Evolutionary conservation across 2,888 invertebrate genomes (phyloP), one percentile per base, ranked within the genome.

Genomic region (Hydrotaea diabolus): DNA sequence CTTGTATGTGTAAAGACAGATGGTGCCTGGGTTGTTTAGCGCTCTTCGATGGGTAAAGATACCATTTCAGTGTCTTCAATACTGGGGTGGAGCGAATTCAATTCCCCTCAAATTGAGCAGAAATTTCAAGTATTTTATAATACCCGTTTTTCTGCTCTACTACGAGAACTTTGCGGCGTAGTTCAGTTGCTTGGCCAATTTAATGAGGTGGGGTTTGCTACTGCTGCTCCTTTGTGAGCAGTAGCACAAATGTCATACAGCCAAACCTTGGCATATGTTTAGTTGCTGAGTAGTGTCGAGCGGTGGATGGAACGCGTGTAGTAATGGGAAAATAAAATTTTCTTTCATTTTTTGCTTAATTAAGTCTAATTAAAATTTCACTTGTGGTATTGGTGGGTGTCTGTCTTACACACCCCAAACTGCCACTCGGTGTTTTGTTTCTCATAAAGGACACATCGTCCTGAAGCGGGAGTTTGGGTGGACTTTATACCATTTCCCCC

Each of bases 281-380:
- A 59, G 59, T 59, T 59, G 59, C 3, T 2, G 59, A 3, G 55
- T 11, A 49, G n/a, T 55, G 21, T 21, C 0, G 55, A 49, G 49
- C n/a, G 49, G 49, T 49, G 49, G n/a, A n/a, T 49, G 49, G 2
- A n/a, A 13, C 49, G 49, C 15, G 15, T 21, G 59, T 59, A 11
- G 59, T 59, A 59, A 59, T 74, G 80, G 39, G 21, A 59, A 43
- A 76, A 74, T 77, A 80, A 75, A 75, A 84, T 78, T 71, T 78
- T 78, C 31, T 85, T 81, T 82, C 43, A 53, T 73, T 79, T 76
- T 85, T 73, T 76, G 82, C 85, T 82, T 85, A 82, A 85, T 85
- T 82, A 85, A 82, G 76, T 79, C 85, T 82, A 85, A 85, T 85
- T 85, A 82, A 85, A 79, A 85, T 69, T 82, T 85, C 43, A 73